Evolutionary conservation across 1,140 invertebrate genomes (phyloP).

Genomic region (Caenorhabditis remanei): DNA sequence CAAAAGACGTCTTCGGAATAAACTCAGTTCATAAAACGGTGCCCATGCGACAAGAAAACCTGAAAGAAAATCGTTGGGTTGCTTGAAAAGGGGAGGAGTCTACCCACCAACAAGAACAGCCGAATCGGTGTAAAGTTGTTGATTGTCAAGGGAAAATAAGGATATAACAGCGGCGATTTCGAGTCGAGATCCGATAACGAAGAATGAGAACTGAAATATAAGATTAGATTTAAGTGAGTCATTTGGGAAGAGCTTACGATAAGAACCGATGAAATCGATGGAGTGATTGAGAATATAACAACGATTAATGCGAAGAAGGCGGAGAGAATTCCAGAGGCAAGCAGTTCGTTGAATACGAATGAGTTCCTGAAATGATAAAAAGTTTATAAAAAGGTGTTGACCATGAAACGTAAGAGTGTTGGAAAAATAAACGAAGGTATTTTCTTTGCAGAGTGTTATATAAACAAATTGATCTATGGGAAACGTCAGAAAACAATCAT

Average conservation of each 20-base stretch:
- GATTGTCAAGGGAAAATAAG: background rate
- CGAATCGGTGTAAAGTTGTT: background rate
- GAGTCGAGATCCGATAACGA: background rate
- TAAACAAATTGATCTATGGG: too few species aligned
- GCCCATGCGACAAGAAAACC: conserved; percentile 15
- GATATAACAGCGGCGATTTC: conserved; percentile 16
- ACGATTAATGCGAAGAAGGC: background rate
- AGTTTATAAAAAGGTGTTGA: background rate
- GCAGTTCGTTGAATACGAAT: background rate
- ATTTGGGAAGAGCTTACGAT: background rate
- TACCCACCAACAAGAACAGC: background rate
- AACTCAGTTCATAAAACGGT: background rate
- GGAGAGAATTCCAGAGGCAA: background rate
- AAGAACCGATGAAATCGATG: background rate
- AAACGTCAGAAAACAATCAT: too few species aligned
- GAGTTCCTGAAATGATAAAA: conserved; percentile 13
- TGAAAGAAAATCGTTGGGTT: background rate
- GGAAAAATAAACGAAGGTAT: too few species aligned
- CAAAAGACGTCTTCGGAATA: conserved; percentile 11
- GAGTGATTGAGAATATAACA: background rate
- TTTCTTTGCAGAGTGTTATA: too few species aligned
- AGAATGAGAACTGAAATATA: conserved; percentile 2
- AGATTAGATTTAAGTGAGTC: background rate
- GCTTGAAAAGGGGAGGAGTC: too few species aligned
- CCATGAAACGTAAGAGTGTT: too few species aligned